A percentile compares a stretch with the other conserved stretches of the same genome.
Evolutionary conservation across 2,797 vertebrate genomes (phyloP).

Genomic region (Champsocephalus gunnari): DNA sequence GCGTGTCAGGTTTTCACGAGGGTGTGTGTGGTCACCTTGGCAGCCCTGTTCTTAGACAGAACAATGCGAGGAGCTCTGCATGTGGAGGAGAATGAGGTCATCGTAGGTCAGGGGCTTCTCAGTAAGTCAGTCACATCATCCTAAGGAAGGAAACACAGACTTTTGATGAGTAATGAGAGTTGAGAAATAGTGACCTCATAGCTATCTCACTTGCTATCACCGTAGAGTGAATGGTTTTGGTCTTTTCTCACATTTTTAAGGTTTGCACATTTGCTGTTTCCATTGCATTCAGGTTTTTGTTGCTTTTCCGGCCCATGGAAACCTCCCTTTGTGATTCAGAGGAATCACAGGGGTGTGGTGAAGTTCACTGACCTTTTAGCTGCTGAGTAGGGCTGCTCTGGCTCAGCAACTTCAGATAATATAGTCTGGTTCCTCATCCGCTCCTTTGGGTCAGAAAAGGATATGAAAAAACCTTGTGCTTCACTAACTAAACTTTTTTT

Average conservation of each 20-base stretch:
- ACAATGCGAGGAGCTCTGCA: slow-evolving; percentile 51
- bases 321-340: slow-evolving; percentile 44
- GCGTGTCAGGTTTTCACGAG: slow-evolving; percentile 39
- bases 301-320: slow-evolving; percentile 39
- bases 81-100: slow-evolving; percentile 41
- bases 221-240: neutral
- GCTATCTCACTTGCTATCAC: slow-evolving; percentile 6
- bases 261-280: neutral
- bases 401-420: slow-evolving; percentile 61
- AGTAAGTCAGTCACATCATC: slow-evolving; percentile 15
- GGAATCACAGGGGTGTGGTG: slow-evolving; percentile 68
- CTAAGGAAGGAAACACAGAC: slow-evolving; percentile 19
- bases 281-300: neutral
- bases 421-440: slow-evolving; percentile 46
- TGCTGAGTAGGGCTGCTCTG: slow-evolving; percentile 56
- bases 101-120: slow-evolving; percentile 27
- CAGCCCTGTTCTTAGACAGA: slow-evolving; percentile 43
- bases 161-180: slow-evolving; percentile 7
- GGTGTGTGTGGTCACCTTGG: slow-evolving; percentile 54
- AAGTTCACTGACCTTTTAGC: slow-evolving; percentile 64
- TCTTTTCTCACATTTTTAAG: neutral
- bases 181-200: slow-evolving; percentile 6
- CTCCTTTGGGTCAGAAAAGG: slow-evolving; percentile 16
- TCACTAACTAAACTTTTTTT: neutral
- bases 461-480: neutral